phyloP scores from a whole-genome alignment of 2,888 invertebrate genomes.

The Timandra comae region DNA sequence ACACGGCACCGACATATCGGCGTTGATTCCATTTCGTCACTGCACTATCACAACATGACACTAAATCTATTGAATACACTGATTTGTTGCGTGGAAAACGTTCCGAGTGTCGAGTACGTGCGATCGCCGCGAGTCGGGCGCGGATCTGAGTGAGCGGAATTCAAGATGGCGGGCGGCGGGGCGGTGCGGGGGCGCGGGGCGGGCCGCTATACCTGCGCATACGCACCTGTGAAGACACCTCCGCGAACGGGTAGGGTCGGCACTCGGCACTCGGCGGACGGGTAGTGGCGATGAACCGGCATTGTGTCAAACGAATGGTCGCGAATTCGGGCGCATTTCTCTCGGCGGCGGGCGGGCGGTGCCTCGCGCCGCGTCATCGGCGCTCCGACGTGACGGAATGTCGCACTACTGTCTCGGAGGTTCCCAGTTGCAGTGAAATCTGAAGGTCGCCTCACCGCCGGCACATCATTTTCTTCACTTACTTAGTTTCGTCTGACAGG shows the following conservation, averaged over 20 bases:
- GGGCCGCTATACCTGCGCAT: conserved; percentile 52
- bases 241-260: conserved; percentile 25
- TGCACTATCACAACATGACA: conserved; percentile 70
- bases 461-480: conserved; percentile 43
- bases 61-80: conserved; percentile 53
- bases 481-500: conserved; percentile 7
- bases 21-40: conserved; percentile 83
- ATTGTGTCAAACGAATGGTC: conserved; percentile 68
- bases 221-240: conserved; percentile 65
- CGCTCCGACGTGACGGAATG: conserved; percentile 62
- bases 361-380: conserved; percentile 40
- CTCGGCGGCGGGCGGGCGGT: conserved; percentile 26
- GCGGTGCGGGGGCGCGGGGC: conserved; percentile 22
- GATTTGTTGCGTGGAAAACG: conserved; percentile 31
- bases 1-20: conserved; percentile 98
- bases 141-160: conserved; percentile 73
- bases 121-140: conserved; percentile 63
- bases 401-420: conserved; percentile 47
- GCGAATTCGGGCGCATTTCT: conserved; percentile 73
- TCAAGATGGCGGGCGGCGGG: conserved; percentile 62
- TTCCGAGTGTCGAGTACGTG: conserved; percentile 43
- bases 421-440: conserved; percentile 58
- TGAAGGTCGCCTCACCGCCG: conserved; percentile 56
- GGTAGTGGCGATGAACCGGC: conserved; percentile 71
- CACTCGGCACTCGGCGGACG: conserved; percentile 23